These are phyloP conservation scores for Dendrocopos noguchii DNA, from an alignment of 2,113 vertebrate species.

Conservation along the genomic window DNA sequence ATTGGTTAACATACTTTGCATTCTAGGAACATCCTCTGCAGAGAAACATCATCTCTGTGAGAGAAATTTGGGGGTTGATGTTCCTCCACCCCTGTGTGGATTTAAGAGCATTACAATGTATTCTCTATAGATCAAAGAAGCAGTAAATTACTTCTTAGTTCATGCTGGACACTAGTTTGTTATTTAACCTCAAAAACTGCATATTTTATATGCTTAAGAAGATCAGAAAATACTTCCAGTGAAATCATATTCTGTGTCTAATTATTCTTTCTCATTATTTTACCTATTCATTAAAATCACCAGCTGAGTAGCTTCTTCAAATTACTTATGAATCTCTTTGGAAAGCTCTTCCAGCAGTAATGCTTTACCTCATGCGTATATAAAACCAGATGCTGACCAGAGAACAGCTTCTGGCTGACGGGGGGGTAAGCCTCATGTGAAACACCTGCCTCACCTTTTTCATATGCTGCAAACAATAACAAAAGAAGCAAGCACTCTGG, in stretches of 20 bases:
- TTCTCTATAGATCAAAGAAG: constrained; percentile 22
- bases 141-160: constrained; percentile 37
- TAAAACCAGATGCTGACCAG: constrained; percentile 36
- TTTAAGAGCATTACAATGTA: neutral
- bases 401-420: constrained; percentile 38
- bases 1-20: constrained; percentile 9
- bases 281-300: constrained; percentile 30
- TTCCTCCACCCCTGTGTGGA: neutral
- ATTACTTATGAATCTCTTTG: constrained; percentile 35
- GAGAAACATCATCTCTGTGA: neutral
- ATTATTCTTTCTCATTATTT: constrained; percentile 37
- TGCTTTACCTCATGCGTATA: constrained; percentile 12
- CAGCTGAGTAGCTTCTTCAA: constrained; percentile 43
- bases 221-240: constrained; percentile 1
- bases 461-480: constrained; percentile 32
- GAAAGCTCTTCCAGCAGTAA: constrained; percentile 25
- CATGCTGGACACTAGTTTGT: neutral
- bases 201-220: neutral
- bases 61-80: neutral
- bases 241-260: neutral
- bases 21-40: neutral
- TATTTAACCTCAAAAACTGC: neutral
- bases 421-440: constrained; percentile 37
- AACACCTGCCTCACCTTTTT: constrained; percentile 27
- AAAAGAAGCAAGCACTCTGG: constrained; percentile 1